Evolutionary conservation across 2,113 vertebrate species (phyloP).

Genomic region (Porphyrio hochstetteri): DNA sequence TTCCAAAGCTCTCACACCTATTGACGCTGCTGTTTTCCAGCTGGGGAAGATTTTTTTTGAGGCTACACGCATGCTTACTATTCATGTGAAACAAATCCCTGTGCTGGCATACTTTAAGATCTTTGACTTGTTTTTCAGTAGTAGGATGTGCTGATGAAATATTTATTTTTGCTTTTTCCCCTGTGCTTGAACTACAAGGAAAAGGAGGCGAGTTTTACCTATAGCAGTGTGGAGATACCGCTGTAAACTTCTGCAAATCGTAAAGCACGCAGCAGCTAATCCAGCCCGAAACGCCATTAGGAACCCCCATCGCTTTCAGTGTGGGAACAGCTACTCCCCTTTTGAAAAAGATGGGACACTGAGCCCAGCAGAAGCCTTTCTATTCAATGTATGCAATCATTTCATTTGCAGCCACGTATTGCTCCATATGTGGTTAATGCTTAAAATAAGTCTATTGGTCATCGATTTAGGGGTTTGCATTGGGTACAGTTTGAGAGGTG

Average conservation of each 20-base stretch:
- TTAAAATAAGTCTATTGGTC: accelerated
- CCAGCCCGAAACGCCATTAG: background rate
- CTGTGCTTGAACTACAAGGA: background rate
- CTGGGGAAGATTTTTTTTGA: background rate
- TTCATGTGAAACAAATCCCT: slow-evolving; percentile 9
- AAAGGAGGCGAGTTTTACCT: background rate
- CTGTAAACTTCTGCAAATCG: background rate
- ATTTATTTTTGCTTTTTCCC: slow-evolving; percentile 25
- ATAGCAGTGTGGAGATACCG: background rate
- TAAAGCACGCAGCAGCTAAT: slow-evolving; percentile 1
- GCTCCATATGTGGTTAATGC: background rate
- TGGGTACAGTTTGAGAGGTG: background rate
- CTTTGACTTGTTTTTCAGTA: slow-evolving; percentile 8
- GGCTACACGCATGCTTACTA: background rate
- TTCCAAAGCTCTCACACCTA: background rate
- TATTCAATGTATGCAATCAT: background rate
- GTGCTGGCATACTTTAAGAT: background rate
- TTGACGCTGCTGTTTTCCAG: background rate
- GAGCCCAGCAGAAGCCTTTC: background rate
- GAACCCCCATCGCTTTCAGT: background rate
- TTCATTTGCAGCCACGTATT: background rate
- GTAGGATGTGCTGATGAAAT: slow-evolving; percentile 11
- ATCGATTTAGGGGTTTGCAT: background rate
- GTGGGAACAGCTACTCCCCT: background rate
- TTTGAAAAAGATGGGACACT: background rate